A percentile compares a stretch with the other conserved stretches of the same genome.
phyloP scores from a whole-genome alignment of 2,113 vertebrate species.

The Pseudorasbora parva region DNA sequence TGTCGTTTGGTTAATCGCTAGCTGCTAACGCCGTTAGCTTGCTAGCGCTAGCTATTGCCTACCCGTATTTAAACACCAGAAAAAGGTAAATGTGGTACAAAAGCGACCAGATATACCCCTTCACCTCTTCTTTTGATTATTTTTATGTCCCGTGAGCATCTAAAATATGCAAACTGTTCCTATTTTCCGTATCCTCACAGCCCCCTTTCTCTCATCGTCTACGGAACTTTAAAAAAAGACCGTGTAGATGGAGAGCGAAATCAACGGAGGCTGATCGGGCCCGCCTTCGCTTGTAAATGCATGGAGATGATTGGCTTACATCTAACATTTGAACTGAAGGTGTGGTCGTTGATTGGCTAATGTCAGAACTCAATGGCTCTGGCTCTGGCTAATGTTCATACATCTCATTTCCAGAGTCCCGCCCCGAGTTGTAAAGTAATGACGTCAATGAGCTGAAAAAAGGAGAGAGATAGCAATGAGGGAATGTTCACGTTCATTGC shows the following conservation, averaged over 20 bases:
- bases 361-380: no score
- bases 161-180: slow-evolving; percentile 42
- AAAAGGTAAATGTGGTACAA: slow-evolving; percentile 38
- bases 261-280: slow-evolving; percentile 58
- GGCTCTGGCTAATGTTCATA: neutral
- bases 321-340: neutral
- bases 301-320: slow-evolving; percentile 61
- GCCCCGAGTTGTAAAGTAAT: slow-evolving; percentile 28
- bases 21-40: slow-evolving; percentile 50
- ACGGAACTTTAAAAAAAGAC: slow-evolving; percentile 74
- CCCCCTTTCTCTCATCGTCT: slow-evolving; percentile 63
- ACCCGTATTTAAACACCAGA: slow-evolving; percentile 55
- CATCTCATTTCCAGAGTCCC: slow-evolving; percentile 48
- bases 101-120: slow-evolving; percentile 17
- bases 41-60: slow-evolving; percentile 41
- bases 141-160: slow-evolving; percentile 5
- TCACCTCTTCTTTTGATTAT: slow-evolving; percentile 49
- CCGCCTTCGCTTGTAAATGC: slow-evolving; percentile 15
- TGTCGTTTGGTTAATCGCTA: slow-evolving; percentile 55
- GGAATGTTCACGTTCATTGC: neutral
- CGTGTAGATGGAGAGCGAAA: slow-evolving; percentile 59
- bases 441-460: slow-evolving; percentile 53
- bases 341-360: slow-evolving; percentile 60
- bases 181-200: slow-evolving; percentile 51
- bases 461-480: neutral